Evolutionary conservation across 2,888 invertebrate genomes (phyloP), one percentile per base, ranked within the genome.

Genomic region (Resseliella maxima): DNA sequence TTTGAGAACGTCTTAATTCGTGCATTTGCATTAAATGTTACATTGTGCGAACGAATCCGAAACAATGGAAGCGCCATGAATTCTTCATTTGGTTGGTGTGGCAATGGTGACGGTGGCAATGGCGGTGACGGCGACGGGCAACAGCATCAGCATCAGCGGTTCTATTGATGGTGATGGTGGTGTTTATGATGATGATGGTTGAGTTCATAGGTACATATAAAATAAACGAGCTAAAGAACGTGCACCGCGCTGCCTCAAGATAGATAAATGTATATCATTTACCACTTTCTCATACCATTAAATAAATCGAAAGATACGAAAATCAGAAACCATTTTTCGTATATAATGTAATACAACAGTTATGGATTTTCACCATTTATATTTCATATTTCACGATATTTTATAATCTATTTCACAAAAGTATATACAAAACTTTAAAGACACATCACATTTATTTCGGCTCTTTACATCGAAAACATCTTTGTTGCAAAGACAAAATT

Each of bases 51-150:
- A 72, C 72, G 35, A 72, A 72, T 31, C 31, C 72, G 10, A 72
- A 59, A 72, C 72, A 72, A 72, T 72, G 31, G 72, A 72, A 72
- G 31, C n/a, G n/a, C 72, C 72, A 72, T 35, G 72, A 72, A 72
- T 72, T 72, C 72, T 72, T 72, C 72, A 72, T 72, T 72, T 72
- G 72, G 72, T 72, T 72, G 72, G 72, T 72, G n/a, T n/a, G n/a
- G n/a, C n/a, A n/a, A n/a, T n/a, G n/a, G n/a, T n/a, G n/a, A n/a
- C n/a, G n/a, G n/a, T n/a, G n/a, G n/a, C n/a, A n/a, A n/a, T n/a
- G n/a, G n/a, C n/a, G n/a, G n/a, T n/a, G n/a, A n/a, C n/a, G n/a
- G n/a, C n/a, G n/a, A n/a, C n/a, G n/a, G n/a, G n/a, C n/a, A n/a
- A n/a, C n/a, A n/a, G n/a, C n/a, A n/a, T n/a, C n/a, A n/a, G n/a